phyloP scores from a whole-genome alignment of 2,888 invertebrate genomes.

The Philopedon plagiatum region DNA sequence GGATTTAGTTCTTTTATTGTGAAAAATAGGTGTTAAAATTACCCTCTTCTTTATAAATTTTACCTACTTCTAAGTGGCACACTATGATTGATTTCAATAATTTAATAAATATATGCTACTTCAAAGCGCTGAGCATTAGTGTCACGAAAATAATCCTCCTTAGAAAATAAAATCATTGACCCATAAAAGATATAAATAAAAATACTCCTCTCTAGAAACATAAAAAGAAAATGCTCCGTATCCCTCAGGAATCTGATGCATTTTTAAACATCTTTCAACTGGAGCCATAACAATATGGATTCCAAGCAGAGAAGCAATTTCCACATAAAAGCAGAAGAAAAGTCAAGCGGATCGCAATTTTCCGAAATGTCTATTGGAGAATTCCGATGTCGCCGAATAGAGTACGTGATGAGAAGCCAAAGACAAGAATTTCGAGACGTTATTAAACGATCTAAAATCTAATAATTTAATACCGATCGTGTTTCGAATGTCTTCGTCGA shows the following conservation, averaged over 20 bases:
- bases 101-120: too few relatives aligned
- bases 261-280: slow-evolving; percentile 32
- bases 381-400: slow-evolving; percentile 65
- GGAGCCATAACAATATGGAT: slow-evolving; percentile 46
- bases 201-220: background rate
- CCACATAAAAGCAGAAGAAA: slow-evolving; percentile 45
- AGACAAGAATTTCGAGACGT: slow-evolving; percentile 54
- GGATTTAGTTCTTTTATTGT: too few relatives aligned
- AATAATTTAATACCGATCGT: slow-evolving; percentile 51
- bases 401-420: slow-evolving; percentile 64
- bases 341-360: slow-evolving; percentile 64
- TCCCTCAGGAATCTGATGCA: slow-evolving; percentile 19
- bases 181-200: slow-evolving; percentile 10
- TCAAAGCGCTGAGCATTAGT: too few relatives aligned
- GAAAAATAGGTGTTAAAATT: too few relatives aligned
- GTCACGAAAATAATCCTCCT: background rate
- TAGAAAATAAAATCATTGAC: background rate
- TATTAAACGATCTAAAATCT: slow-evolving; percentile 57
- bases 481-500: slow-evolving; percentile 34
- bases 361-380: slow-evolving; percentile 65
- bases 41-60: too few relatives aligned
- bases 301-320: slow-evolving; percentile 47
- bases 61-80: too few relatives aligned
- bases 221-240: slow-evolving; percentile 8
- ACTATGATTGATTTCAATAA: too few relatives aligned